These are phyloP conservation scores for Podiceps cristatus DNA, from an alignment of 2,113 vertebrate species.

Conservation along the genomic window DNA sequence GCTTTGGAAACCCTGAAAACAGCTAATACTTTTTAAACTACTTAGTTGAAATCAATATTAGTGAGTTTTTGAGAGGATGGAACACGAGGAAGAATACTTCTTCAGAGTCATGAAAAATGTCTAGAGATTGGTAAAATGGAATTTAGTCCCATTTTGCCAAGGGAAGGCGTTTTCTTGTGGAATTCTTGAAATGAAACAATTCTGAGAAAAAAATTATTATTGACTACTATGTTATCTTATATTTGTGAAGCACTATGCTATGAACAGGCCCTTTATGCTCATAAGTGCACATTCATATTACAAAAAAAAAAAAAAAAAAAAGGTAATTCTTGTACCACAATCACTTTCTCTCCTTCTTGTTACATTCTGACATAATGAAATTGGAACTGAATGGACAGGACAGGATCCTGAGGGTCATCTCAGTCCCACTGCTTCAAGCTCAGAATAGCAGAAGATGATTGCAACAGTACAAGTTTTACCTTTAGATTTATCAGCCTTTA, in stretches of 20 bases:
- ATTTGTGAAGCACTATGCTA: background rate
- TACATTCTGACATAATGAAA: background rate
- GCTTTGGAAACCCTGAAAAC: background rate
- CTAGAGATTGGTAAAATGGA: background rate
- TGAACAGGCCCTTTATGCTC: background rate
- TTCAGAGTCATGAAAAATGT: background rate
- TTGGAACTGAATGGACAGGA: background rate
- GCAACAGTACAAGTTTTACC: background rate
- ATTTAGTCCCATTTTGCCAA: background rate
- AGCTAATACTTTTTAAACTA: background rate
- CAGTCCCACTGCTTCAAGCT: background rate
- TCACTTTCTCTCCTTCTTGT: background rate
- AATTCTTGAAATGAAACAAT: background rate
- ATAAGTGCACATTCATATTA: background rate
- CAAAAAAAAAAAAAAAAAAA: background rate
- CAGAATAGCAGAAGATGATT: background rate
- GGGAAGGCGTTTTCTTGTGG: background rate
- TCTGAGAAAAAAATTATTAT: background rate
- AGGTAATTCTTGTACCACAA: background rate
- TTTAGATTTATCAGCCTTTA: background rate
- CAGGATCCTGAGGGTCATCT: background rate
- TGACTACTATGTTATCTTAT: background rate
- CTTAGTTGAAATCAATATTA: background rate
- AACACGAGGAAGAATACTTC: background rate
- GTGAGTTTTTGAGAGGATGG: background rate